phyloP scores from a whole-genome alignment of 1,140 invertebrate species.

The Hyles euphorbiae region DNA sequence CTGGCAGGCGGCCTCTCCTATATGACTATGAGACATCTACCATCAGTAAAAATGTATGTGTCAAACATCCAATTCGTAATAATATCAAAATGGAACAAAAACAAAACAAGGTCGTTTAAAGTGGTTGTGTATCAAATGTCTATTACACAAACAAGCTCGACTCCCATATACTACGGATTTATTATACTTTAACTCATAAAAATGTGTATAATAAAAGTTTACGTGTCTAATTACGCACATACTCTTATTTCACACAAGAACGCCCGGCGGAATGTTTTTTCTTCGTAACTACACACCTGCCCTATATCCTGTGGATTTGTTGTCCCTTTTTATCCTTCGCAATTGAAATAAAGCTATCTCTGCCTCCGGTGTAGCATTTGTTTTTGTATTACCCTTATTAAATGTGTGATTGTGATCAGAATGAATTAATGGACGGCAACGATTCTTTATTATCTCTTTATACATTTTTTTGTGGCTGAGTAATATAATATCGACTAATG shows the following conservation, averaged over 20 bases:
- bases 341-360: slow-evolving; percentile 10
- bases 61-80: too few species aligned
- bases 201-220: too few species aligned
- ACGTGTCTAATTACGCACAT: too few species aligned
- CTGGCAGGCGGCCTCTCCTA: too few species aligned
- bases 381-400: slow-evolving; percentile 26
- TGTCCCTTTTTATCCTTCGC: slow-evolving; percentile 8
- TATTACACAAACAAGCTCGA: too few species aligned
- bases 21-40: too few species aligned
- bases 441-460: slow-evolving; percentile 12
- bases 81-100: too few species aligned
- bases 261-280: slow-evolving; percentile 1
- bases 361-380: slow-evolving; percentile 19
- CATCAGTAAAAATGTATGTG: too few species aligned
- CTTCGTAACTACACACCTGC: slow-evolving; percentile 15
- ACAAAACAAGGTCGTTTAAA: too few species aligned
- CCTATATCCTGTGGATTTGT: slow-evolving; percentile 10
- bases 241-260: background rate
- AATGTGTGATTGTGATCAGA: slow-evolving; percentile 23
- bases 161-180: too few species aligned
- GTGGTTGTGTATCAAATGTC: too few species aligned
- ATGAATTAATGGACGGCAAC: slow-evolving; percentile 22
- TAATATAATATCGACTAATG: background rate
- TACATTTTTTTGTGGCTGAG: background rate
- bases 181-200: too few species aligned